phyloP scores from a whole-genome alignment of 2,888 invertebrate species.

The Malthinus flaveolus region DNA sequence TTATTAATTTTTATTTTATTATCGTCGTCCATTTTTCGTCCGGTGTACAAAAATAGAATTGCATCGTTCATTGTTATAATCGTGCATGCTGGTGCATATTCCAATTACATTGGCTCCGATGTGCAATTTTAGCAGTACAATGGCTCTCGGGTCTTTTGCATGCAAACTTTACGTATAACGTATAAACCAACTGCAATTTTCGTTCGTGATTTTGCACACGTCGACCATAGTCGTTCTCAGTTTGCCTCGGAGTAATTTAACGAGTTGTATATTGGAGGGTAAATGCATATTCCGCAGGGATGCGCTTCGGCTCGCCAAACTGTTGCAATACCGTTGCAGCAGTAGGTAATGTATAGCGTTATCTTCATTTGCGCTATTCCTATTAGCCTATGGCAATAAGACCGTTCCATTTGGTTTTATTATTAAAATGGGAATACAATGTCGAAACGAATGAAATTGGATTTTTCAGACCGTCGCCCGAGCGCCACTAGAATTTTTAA shows the following conservation, averaged over 20 bases:
- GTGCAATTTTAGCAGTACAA: slow-evolving; percentile 45
- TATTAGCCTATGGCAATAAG: slow-evolving; percentile 30
- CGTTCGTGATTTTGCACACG: slow-evolving; percentile 8
- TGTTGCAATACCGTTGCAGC: slow-evolving; percentile 43
- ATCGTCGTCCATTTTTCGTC: slow-evolving; percentile 6
- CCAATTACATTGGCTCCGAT: slow-evolving; percentile 48
- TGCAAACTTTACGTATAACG: slow-evolving; percentile 43
- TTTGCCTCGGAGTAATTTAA: no score
- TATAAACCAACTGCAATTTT: slow-evolving; percentile 1
- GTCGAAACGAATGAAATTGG: slow-evolving; percentile 4
- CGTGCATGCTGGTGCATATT: slow-evolving; percentile 44
- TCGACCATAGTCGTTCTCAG: neutral
- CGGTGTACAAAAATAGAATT: neutral
- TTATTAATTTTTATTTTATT: no score
- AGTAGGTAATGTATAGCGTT: slow-evolving; percentile 50
- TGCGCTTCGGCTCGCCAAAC: slow-evolving; percentile 29
- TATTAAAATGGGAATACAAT: slow-evolving; percentile 7
- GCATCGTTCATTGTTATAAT: slow-evolving; percentile 41
- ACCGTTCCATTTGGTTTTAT: slow-evolving; percentile 13
- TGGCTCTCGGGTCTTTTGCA: slow-evolving; percentile 42
- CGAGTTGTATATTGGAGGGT: neutral
- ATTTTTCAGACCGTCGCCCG: neutral
- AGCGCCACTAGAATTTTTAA: slow-evolving; percentile 5
- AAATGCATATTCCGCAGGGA: slow-evolving; percentile 25
- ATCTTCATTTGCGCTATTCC: slow-evolving; percentile 51